Evolutionary conservation across 1,140 invertebrate species (phyloP), one percentile per base, ranked within the genome.

Genomic region (Drosophila subpulchrella): DNA sequence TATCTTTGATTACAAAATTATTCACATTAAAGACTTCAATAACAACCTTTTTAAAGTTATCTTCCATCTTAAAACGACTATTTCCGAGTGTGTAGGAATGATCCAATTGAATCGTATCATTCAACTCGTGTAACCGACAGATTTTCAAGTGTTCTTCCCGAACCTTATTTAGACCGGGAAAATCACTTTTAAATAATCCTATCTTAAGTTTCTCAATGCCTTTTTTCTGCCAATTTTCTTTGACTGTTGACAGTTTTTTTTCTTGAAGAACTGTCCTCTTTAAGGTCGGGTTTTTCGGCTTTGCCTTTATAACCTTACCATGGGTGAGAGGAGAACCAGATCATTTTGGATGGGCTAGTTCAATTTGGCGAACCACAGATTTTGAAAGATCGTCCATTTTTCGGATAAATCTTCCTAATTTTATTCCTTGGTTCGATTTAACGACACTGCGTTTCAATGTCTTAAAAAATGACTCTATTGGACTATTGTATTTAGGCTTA

Each of bases 381-480:
- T 39, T 61, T 15, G 38, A 61, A 27, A 61, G 30, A 6, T 51
- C 27, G 15, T 61, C 27, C 11, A 57, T 20, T 47, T 65, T 38
- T 8, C 34, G 24, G 38, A 47, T 57, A 3, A 57, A 51, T 38
- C 58, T 53, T 51, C 34, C 58, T n/a, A 61, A n/a, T 5, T 51
- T 61, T 3, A 51, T 10, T 13, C n/a, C 11, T n/a, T 13, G 20
- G 27, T 32, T 32, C 6, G 34, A 4, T 60, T 51, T 4, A 13
- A 13, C 6, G 55, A 30, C 24, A 34, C n/a, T 44, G 24, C 6
- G 30, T 5, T 32, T 3, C 30, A 32, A 6, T 32, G 30, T 5
- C 3, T 32, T 32, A 32, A 32, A 32, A 32, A 32, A 32, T 6
- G 30, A 32, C 6, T 32, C 30, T 7, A 46, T 44, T 32, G 30